Percentiles rank a stretch among this genome's conserved stretches.
Conservation (phyloP, 2,888 invertebrate species). For the Ormyrus rosae region DNA sequence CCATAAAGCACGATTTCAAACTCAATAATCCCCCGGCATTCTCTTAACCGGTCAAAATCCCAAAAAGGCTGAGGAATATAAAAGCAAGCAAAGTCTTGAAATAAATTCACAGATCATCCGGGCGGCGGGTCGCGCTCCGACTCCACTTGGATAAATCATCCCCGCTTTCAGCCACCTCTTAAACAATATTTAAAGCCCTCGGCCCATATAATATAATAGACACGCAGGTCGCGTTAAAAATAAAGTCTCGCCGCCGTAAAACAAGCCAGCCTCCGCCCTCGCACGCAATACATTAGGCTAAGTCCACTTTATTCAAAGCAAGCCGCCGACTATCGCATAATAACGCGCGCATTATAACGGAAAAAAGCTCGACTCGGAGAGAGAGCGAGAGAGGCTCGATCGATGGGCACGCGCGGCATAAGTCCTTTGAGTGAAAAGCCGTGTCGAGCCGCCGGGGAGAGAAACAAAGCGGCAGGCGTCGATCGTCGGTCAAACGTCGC, state of each 20-base stretch:
- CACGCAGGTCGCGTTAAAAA: too few species aligned
- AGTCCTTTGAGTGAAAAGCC: conserved; percentile 51
- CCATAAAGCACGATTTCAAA: too few species aligned
- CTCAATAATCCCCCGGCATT: too few species aligned
- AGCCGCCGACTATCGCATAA: background rate
- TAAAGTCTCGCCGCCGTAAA: background rate
- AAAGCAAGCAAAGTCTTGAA: conserved; percentile 10
- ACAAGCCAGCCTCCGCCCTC: background rate
- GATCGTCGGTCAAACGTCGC: conserved; percentile 46
- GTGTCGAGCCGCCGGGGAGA: conserved; percentile 32
- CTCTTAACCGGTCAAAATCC: too few species aligned
- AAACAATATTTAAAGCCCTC: conserved; percentile 24
- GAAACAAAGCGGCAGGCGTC: conserved; percentile 42
- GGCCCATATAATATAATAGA: too few species aligned
- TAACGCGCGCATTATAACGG: conserved; percentile 25
- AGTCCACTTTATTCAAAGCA: conserved; percentile 50
- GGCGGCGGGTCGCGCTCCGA: background rate
- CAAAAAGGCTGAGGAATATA: background rate
- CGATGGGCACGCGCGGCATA: conserved; percentile 16
- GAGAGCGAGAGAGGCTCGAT: conserved; percentile 16
- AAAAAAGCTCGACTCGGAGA: background rate
- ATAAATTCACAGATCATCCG: conserved; percentile 51
- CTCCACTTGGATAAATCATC: conserved; percentile 30
- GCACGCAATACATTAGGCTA: conserved; percentile 19
- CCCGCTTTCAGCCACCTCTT: background rate